These are phyloP conservation scores for Bacillus rossius DNA, from an alignment of 1,140 invertebrate species.

Conservation along the genomic window DNA sequence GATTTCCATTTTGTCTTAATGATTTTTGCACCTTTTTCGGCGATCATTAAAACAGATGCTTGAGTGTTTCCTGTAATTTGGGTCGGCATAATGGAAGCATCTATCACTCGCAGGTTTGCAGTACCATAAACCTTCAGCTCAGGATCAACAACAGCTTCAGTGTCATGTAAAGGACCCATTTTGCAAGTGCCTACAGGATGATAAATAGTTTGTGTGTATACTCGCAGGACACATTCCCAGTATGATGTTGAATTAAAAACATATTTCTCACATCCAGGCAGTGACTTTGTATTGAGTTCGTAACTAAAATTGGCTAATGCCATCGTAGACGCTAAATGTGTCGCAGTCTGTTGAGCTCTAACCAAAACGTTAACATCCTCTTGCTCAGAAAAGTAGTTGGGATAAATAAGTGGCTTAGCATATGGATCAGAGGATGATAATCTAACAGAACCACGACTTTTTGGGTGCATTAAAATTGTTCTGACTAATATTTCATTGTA, in stretches of 20 bases:
- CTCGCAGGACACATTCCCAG: slow-evolving; percentile 28
- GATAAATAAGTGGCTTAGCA: slow-evolving; percentile 59
- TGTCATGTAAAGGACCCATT: slow-evolving; percentile 52
- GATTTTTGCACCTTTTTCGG: slow-evolving; percentile 22
- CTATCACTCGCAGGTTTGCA: slow-evolving; percentile 41
- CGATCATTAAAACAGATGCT: slow-evolving; percentile 32
- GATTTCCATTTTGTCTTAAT: slow-evolving; percentile 3
- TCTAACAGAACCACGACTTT: slow-evolving; percentile 14
- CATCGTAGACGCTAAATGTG: slow-evolving; percentile 51
- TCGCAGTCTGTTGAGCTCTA: slow-evolving; percentile 26
- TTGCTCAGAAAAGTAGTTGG: slow-evolving; percentile 52
- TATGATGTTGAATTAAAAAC: slow-evolving; percentile 45
- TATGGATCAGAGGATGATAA: slow-evolving; percentile 50
- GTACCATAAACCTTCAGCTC: slow-evolving; percentile 46
- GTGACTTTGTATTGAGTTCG: slow-evolving; percentile 51
- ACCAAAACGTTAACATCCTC: slow-evolving; percentile 46
- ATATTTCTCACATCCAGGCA: slow-evolving; percentile 49
- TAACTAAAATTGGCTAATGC: slow-evolving; percentile 58
- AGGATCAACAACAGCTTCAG: slow-evolving; percentile 51
- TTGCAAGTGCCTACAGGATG: slow-evolving; percentile 51
- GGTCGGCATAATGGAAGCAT: slow-evolving; percentile 23
- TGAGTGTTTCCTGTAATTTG: slow-evolving; percentile 28
- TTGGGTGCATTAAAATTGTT: too few relatives aligned
- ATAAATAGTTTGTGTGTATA: slow-evolving; percentile 29
- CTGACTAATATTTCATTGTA: too few relatives aligned